Conservation (phyloP, 1,140 invertebrate species). For the Cyclargus thomasi region DNA sequence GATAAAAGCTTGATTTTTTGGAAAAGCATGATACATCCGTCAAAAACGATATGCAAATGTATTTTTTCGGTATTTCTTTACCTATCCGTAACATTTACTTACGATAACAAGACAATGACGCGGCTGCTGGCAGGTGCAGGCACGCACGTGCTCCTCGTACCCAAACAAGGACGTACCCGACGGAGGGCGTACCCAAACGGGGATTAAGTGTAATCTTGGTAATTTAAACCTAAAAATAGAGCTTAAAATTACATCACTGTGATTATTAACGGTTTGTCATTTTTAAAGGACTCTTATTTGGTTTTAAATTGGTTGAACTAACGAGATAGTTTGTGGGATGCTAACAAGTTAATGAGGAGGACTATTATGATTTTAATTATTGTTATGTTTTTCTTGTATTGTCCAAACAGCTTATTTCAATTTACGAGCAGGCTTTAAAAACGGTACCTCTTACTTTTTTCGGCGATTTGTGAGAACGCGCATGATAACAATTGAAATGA, state of each 20-base stretch:
- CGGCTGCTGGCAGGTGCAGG: constrained; percentile 57
- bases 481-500: background rate
- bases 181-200: background rate
- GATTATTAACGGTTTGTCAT: too few relatives aligned
- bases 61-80: background rate
- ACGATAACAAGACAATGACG: constrained; percentile 19
- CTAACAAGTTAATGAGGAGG: too few relatives aligned
- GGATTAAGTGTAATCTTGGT: background rate
- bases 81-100: background rate
- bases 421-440: background rate
- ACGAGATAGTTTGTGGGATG: too few relatives aligned
- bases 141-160: constrained; percentile 48
- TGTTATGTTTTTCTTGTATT: background rate
- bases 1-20: background rate
- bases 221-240: background rate
- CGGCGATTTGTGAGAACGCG: background rate
- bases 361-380: background rate
- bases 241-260: background rate
- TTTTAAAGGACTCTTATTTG: too few relatives aligned
- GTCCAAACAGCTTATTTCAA: background rate
- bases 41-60: background rate
- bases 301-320: too few relatives aligned
- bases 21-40: background rate
- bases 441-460: background rate
- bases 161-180: background rate